Conservation (phyloP, 2,797 vertebrate genomes). For the Poecile montanus region DNA sequence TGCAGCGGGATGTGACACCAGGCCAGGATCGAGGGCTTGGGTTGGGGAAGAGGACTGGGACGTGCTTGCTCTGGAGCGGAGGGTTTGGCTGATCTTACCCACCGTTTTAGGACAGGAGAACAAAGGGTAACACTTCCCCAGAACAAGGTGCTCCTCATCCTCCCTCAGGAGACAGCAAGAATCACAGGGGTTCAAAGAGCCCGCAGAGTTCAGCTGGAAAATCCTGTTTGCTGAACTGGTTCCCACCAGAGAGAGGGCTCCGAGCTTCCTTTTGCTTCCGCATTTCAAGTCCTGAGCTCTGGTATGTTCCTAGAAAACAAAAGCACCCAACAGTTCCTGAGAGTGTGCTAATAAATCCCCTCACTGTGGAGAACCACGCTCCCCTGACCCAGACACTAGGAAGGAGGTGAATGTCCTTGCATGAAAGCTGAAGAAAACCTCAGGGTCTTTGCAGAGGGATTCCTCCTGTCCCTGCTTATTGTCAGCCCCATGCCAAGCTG, state of each 20-base stretch:
- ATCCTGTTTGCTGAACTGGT: not conserved
- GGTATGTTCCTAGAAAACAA: not conserved
- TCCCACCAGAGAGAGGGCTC: not conserved
- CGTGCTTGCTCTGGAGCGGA: not conserved
- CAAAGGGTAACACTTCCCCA: not conserved
- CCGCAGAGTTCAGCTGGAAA: not conserved
- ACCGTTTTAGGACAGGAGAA: not conserved
- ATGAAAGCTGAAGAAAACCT: not conserved
- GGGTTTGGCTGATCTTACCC: not conserved
- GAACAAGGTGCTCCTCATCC: not conserved
- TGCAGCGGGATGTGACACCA: not conserved
- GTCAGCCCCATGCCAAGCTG: not conserved
- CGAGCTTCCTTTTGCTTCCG: not conserved
- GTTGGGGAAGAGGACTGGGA: fast-evolving
- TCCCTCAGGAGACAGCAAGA: not conserved
- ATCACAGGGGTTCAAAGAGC: not conserved
- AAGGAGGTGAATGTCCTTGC: not conserved
- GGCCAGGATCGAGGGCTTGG: not conserved
- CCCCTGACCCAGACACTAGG: fast-evolving
- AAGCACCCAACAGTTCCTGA: not conserved
- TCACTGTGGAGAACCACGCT: fast-evolving
- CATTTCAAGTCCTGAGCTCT: not conserved
- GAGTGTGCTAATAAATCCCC: not conserved
- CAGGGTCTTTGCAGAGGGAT: not conserved
- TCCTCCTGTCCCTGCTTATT: not conserved